Base-by-base conservation (phyloP, 2,113 vertebrate species). In the Trinectes maculatus region DNA sequence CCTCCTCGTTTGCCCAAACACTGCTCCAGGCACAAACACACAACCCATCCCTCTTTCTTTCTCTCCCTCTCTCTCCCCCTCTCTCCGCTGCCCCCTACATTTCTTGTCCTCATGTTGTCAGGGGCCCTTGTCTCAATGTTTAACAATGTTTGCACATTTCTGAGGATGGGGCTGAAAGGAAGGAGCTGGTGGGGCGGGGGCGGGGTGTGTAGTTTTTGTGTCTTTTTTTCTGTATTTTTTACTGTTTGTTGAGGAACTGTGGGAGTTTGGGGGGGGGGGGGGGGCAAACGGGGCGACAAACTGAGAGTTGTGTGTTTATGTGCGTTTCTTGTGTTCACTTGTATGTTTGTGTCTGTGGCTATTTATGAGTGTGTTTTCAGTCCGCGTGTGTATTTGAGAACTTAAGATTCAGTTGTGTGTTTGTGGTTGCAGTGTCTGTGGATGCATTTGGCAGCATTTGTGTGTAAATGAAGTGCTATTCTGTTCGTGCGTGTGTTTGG, bases 61-160 rank as follows among this genome's bases (percentile, higher is more conserved):
- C 37, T 49, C 34, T 61, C 16, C 25, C 39, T 33, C 37, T 49
- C 34, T 61, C 16, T 29, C 39, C 22, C 34, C 28, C 25, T 58
- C 40, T 21, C 26, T n/a, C 36, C n/a, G 1, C 31, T 9, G 18
- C 21, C 44, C 36, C 61, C 68, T 51, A 26, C 53, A 16, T 57
- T 25, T 71, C 8, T 51, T 61, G 63, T 48, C 56, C 66, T 68
- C 39, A 34, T 67, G 25, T 79, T 78, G 73, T 76, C 71, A 57
- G n/a, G 15, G 1, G 24, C 25, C n/a, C 8, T 72, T 15, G 26
- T 82, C 19, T 64, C 65, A 65, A 79, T 81, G 71, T 83, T 56
- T 55, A 71, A 76, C 46, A 12, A 56, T 74, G 71, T 87, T 83
- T 83, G 75, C 76, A 64, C 60, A 69, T 79, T 82, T 77, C 57